Evolutionary conservation across 2,113 vertebrate genomes (phyloP).

Genomic region (Ploceus nigricollis): DNA sequence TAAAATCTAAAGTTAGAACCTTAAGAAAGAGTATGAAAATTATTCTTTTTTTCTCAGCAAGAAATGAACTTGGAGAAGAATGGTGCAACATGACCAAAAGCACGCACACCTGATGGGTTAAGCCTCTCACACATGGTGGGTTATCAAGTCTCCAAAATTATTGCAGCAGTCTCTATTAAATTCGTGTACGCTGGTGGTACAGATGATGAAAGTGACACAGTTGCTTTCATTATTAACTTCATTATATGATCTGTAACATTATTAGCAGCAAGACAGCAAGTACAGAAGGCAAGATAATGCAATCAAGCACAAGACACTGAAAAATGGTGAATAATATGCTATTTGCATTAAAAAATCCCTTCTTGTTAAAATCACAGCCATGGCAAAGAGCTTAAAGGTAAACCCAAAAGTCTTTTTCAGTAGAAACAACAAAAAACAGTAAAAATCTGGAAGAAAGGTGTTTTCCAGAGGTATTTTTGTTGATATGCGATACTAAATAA

Average conservation of each 20-base stretch:
- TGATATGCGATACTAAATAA: not conserved
- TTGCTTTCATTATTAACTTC: slow-evolving; percentile 16
- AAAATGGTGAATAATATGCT: not conserved
- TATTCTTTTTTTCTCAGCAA: not conserved
- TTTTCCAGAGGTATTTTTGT: not conserved
- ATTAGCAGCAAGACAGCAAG: slow-evolving; percentile 5
- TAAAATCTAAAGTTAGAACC: not conserved
- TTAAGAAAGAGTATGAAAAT: not conserved
- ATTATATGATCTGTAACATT: slow-evolving; percentile 30
- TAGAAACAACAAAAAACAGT: not conserved
- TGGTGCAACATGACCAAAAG: not conserved
- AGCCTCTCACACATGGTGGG: not conserved
- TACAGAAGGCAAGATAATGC: not conserved
- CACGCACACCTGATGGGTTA: not conserved
- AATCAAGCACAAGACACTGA: slow-evolving; percentile 10
- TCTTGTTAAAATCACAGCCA: not conserved
- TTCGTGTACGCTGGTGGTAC: not conserved
- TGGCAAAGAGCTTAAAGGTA: not conserved
- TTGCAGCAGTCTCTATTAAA: not conserved
- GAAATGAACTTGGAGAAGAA: not conserved
- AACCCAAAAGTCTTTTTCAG: not conserved
- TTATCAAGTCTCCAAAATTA: not conserved
- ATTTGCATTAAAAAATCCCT: not conserved
- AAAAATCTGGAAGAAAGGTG: not conserved
- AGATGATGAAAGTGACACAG: not conserved